Base-by-base conservation (phyloP, 2,113 vertebrate species). In the Hiodon tergisus region DNA sequence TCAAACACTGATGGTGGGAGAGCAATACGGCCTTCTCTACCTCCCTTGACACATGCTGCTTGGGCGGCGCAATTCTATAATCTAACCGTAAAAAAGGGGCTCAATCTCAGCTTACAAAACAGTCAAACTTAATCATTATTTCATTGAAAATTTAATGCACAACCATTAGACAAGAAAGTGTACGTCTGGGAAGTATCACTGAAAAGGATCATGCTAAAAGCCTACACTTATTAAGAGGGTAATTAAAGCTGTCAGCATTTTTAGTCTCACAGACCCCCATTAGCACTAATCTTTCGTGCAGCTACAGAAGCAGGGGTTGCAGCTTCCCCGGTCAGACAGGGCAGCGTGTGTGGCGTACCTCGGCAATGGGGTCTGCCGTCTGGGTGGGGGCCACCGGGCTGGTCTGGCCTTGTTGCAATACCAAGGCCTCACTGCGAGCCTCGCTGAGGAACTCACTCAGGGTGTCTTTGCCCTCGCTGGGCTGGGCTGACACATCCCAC, bases 401-500 rank as follows among this genome's bases (percentile, higher is more conserved):
- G 71, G 66, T 52, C 4, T 66, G 50, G 5, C 81, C 85, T 60
- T 82, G 83, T 71, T 90, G 84, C 58, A 79, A 71, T 14, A 70
- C 78, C 0, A 86, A 85, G 14, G 80, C 84, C 76, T 92, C 89
- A 73, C 84, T 91, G 60, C 91, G 84, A 4, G 92, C 89, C 77
- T 87, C 81, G 63, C 87, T 93, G 74, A 94, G 85, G 75, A 93
- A 92, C 60, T 92, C 87, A 74, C 90, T 87, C 75, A 92, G 86
- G 0, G 90, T 83, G 82, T 95, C 93, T 54, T 90, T 89, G 58
- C 89, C 88, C 81, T 90, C 81, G 67, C 86, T 73, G 55, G 89
- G 85, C 79, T 88, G 85, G 47, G 88, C 86, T 4, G 92, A 88
- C 31, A 94, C 76, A 59, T 98, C 97, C 97, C 97, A 99, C 73